Conservation (phyloP, 1,140 invertebrate species). For the Drosophila equinoxialis region DNA sequence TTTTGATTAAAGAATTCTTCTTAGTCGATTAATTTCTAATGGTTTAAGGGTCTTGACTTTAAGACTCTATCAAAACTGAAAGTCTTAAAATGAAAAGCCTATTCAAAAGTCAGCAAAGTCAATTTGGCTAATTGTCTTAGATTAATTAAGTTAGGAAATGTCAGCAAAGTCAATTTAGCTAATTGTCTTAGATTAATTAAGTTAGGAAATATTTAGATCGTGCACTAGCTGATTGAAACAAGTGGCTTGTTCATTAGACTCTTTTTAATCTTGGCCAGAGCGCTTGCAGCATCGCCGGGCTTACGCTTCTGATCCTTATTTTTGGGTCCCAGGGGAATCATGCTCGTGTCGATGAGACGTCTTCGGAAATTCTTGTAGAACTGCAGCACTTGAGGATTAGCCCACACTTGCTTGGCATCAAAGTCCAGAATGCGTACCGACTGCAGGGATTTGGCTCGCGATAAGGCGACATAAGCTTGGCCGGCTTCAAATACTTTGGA, state of each 20-base stretch:
- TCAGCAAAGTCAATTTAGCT: background rate
- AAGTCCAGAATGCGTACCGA: conserved; percentile 95
- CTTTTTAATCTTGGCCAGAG: conserved; percentile 71
- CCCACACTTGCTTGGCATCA: conserved; percentile 92
- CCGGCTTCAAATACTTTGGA: conserved; percentile 96
- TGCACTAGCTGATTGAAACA: conserved; percentile 67
- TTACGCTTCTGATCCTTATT: conserved; percentile 83
- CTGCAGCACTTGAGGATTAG: conserved; percentile 92
- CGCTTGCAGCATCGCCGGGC: conserved; percentile 55
- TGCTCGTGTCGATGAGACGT: conserved; percentile 86
- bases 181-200: background rate
- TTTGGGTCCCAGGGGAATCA: conserved; percentile 87
- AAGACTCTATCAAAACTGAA: background rate
- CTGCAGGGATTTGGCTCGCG: conserved; percentile 93
- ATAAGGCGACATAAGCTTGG: conserved; percentile 97
- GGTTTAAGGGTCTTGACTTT: conserved; percentile 2
- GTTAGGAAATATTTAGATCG: conserved; percentile 36
- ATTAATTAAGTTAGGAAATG: conserved; percentile 13
- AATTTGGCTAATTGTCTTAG: background rate
- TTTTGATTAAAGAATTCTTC: background rate
- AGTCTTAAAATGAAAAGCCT: conserved; percentile 9
- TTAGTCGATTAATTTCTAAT: background rate
- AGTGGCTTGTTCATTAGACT: conserved; percentile 80
- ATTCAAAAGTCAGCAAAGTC: background rate
- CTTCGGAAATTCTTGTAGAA: conserved; percentile 91